Base-by-base conservation (phyloP, 2,797 vertebrate genomes). In the Hafferia zeledoni region DNA sequence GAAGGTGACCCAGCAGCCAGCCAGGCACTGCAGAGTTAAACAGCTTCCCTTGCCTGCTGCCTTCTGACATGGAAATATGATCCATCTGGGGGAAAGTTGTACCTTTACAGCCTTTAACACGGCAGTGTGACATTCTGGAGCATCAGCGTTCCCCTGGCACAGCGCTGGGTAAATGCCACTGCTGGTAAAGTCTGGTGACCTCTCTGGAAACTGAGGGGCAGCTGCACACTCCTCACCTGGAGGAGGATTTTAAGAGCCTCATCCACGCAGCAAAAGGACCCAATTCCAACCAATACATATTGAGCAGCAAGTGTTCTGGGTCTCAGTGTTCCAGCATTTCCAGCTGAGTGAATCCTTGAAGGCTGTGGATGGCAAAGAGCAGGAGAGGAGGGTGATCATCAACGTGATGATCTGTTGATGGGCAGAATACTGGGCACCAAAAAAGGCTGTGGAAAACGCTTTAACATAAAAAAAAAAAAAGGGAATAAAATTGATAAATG, bases 1-100 rank as follows among this genome's bases (percentile, higher is more conserved):
- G 59, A 94, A 94, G 89, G 93, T 94, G 82, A 94, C 72, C 88
- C 76, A 33, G 77, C 33, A 33, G 25, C 41, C 86, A 83, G 79
- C 37, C 86, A 83, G 79, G 68, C 61, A 46, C 23, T 12, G 69
- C 71, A 20, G 80, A 80, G 83, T 91, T 86, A 75, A 95, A 46
- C 39, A 83, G 7, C 43, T 70, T 83, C 18, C 41, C 37, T 35
- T 8, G 2, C 50, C 39, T 16, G 27, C 33, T 89, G 55, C 17
- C 35, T 85, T 46, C 65, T 88, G 86, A 20, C 80, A 52, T 1
- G 49, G 65, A 64, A 83, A 68, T 60, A 28, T 13, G 80, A 88
- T 83, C 75, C 53, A 13, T 43, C 4, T 52, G 12, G 83, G 90
- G 88, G 37, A 93, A 91, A 70, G n/a, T 41, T 1, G 3, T 22